Evolutionary conservation across 2,888 invertebrate genomes (phyloP).

Genomic region (Mermis nigrescens): DNA sequence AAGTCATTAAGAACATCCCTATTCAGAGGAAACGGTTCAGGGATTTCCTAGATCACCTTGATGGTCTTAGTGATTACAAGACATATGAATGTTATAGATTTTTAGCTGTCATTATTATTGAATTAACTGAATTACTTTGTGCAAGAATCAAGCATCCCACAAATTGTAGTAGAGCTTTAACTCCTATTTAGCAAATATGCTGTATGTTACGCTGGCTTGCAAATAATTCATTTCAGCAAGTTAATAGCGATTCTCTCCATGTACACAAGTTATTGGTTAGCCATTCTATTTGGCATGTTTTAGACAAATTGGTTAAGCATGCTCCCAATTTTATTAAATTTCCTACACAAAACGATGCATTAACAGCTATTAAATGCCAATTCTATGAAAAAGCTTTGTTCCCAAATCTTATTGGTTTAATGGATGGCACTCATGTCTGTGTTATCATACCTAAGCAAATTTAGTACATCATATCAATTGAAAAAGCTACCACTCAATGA

Average conservation of each 20-base stretch:
- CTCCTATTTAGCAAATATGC: neutral
- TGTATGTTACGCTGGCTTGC: neutral
- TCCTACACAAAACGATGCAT: too few relatives aligned
- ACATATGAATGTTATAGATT: neutral
- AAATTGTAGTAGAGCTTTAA: neutral
- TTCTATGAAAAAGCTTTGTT: neutral
- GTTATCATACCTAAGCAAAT: neutral
- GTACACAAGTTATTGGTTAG: neutral
- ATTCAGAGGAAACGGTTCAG: neutral
- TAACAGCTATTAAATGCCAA: too few relatives aligned
- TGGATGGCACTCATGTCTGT: neutral
- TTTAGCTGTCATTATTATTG: neutral
- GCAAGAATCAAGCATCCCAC: neutral
- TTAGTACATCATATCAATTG: constrained; percentile 18
- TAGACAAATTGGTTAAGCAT: neutral
- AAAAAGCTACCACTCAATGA: constrained; percentile 19
- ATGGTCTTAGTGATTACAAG: neutral
- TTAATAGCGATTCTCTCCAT: neutral
- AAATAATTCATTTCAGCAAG: neutral
- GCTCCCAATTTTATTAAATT: neutral
- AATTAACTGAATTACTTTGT: neutral
- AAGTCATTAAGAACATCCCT: too few relatives aligned
- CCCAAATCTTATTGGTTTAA: neutral
- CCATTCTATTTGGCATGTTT: neutral
- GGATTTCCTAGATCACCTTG: neutral